Evolutionary conservation across 1,140 invertebrate genomes (phyloP), one percentile per base, ranked within the genome.

Genomic region (Harlomillsia oculata): DNA sequence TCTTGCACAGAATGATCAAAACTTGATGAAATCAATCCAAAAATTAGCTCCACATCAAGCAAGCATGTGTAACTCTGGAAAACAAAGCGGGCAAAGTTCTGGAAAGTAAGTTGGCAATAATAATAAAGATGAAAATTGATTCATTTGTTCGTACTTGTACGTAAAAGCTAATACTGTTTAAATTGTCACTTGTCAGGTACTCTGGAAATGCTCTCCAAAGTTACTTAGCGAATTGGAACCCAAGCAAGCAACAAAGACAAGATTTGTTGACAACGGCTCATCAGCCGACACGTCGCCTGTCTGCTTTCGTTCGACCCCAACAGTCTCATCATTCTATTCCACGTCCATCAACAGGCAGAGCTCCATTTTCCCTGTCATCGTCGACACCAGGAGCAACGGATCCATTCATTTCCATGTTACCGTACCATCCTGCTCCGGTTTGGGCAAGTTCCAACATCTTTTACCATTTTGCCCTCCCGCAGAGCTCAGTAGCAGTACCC

Each of bases 21-120:
- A 65, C 45, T 54, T 65, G 29, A 58, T 65, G 0, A 62, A 58
- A 48, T 62, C 64, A n/a, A 65, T 65, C 46, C 64, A 65, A 34
- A 65, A 65, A 45, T 30, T 65, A 6, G 49, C 52, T 9, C 60
- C 60, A 0, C 59, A 62, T 30, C 51, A 57, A 13, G 3, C 18
- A 4, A 37, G 39, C 23, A 8, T 8, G 2, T 23, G 21, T 29
- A n/a, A n/a, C n/a, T 41, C 34, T 40, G 32, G 23, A 25, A 23
- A 5, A 21, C 18, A 28, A 37, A 8, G 40, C 16, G 48, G 18
- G 14, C 13, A 29, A 52, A n/a, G 18, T 18, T 9, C 11, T 11
- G 46, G 26, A 18, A n/a, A n/a, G n/a, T n/a, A n/a, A n/a, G n/a
- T n/a, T 32, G 20, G 5, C 23, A 26, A 40, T 8, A n/a, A 18